Evolutionary conservation across 2,797 vertebrate genomes (phyloP).

Genomic region (Syngnathus rostellatus): DNA sequence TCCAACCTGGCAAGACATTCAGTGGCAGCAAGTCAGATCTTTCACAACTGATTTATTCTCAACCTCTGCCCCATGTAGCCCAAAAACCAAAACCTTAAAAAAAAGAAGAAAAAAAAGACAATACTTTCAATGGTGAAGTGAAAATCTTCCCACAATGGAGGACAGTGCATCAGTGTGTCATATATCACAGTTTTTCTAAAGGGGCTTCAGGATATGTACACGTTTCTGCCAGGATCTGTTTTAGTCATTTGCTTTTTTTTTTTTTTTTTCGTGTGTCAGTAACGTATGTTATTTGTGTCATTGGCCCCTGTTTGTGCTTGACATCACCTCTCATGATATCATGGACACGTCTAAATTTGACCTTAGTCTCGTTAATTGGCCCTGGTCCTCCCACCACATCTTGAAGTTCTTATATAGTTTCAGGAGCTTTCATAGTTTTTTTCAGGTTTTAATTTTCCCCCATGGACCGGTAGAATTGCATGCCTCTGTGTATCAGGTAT

Average conservation of each 20-base stretch:
- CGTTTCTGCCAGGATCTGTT: slow-evolving; percentile 33
- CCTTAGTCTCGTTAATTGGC: neutral
- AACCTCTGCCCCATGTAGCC: neutral
- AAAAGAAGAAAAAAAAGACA: neutral
- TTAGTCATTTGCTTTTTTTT: slow-evolving; percentile 30
- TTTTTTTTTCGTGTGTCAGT: too few relatives aligned
- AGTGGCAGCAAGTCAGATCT: neutral
- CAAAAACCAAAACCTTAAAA: neutral
- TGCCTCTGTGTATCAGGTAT: neutral
- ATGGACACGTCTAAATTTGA: neutral
- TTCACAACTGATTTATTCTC: neutral
- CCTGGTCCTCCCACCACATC: slow-evolving; percentile 5
- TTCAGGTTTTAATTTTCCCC: neutral
- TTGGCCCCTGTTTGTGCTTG: slow-evolving; percentile 39
- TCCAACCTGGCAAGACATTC: neutral
- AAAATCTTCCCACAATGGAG: neutral
- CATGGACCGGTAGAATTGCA: neutral
- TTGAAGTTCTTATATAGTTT: neutral
- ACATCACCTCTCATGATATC: slow-evolving; percentile 13
- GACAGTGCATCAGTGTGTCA: neutral
- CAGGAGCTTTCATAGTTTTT: neutral
- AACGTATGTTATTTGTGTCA: slow-evolving; percentile 39
- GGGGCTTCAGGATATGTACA: neutral
- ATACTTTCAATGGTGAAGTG: neutral
- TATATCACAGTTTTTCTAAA: neutral